Evolutionary conservation across 2,888 invertebrate species (phyloP).

Genomic region (Campaea margaritaria): DNA sequence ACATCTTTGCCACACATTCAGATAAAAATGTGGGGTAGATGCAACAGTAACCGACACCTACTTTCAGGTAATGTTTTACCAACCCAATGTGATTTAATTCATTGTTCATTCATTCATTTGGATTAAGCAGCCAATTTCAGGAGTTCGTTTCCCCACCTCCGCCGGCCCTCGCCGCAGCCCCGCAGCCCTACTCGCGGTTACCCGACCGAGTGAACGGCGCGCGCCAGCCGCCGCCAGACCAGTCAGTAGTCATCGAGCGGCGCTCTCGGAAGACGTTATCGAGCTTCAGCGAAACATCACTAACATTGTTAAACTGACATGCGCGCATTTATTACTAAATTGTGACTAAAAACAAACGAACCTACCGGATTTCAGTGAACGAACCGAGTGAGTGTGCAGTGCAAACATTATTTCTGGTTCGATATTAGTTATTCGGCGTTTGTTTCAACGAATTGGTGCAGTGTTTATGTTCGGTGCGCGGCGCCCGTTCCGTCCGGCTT

Average conservation of each 20-base stretch:
- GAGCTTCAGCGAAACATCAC: constrained; percentile 43
- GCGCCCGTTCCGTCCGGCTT: constrained; percentile 74
- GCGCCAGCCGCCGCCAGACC: constrained; percentile 47
- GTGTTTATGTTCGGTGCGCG: constrained; percentile 83
- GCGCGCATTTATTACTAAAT: constrained; percentile 71
- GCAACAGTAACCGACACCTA: constrained; percentile 6
- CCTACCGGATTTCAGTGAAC: constrained; percentile 78
- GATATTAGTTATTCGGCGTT: constrained; percentile 59
- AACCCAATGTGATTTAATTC: constrained; percentile 41
- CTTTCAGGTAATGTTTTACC: constrained; percentile 23
- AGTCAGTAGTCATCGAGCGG: constrained; percentile 83
- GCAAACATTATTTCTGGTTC: constrained; percentile 54
- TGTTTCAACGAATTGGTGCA: constrained; percentile 75
- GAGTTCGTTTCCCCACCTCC: constrained; percentile 44
- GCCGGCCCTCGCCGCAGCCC: constrained; percentile 45
- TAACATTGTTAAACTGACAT: constrained; percentile 68
- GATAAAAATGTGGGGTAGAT: background rate
- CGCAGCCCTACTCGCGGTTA: constrained; percentile 48
- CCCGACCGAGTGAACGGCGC: constrained; percentile 60
- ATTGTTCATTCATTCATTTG: constrained; percentile 59
- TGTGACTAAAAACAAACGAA: constrained; percentile 77
- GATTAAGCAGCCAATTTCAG: constrained; percentile 51
- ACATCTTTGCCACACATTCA: background rate
- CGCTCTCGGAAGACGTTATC: constrained; percentile 57
- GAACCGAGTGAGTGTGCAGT: constrained; percentile 71